Conservation (phyloP, 2,113 vertebrate genomes). For the Turdus rufiventris region DNA sequence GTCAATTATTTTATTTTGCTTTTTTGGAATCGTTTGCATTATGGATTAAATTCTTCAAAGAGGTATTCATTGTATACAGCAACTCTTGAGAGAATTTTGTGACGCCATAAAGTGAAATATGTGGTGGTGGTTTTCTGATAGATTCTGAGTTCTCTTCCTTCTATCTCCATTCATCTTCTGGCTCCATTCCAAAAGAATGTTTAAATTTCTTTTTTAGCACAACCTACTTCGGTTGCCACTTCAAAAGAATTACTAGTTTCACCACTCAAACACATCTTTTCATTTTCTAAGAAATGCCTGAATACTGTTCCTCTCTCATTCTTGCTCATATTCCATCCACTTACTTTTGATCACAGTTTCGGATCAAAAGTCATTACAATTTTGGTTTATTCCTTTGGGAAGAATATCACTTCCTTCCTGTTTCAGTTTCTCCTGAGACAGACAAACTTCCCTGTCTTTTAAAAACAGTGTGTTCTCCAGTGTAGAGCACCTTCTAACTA, state of each 20-base stretch:
- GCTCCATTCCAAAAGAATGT: neutral
- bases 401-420: neutral
- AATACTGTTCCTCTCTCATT: neutral
- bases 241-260: neutral
- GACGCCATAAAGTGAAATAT: neutral
- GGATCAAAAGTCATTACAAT: neutral
- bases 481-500: neutral
- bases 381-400: neutral
- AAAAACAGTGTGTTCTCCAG: neutral
- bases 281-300: neutral
- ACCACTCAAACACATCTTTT: neutral
- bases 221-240: neutral
- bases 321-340: neutral
- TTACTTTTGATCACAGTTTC: neutral
- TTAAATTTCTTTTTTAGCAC: neutral
- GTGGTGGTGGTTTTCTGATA: neutral
- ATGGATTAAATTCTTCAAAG: neutral
- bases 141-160: neutral
- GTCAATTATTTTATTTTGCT: neutral
- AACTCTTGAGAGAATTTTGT: neutral
- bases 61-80: neutral
- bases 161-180: neutral
- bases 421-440: neutral
- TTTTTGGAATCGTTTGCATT: neutral
- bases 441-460: neutral